Percentiles rank a stretch among this genome's conserved stretches.
These are phyloP conservation scores for Punctoribates punctum DNA, from an alignment of 2,888 invertebrate species.

Conservation along the genomic window DNA sequence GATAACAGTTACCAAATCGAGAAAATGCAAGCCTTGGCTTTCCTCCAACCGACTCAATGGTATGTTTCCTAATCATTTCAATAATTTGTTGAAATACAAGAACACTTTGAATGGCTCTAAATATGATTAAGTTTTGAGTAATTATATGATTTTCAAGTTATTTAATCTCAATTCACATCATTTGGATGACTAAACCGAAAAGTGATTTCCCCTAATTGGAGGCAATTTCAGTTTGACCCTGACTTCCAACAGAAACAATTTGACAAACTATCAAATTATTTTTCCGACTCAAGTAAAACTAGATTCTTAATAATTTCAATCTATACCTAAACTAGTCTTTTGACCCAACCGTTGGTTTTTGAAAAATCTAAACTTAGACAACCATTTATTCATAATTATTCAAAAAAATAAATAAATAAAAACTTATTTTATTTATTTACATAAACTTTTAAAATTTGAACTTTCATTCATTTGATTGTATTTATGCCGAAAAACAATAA, in stretches of 20 bases:
- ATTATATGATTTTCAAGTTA: too few species aligned
- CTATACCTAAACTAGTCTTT: too few species aligned
- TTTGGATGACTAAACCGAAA: not conserved
- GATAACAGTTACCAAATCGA: constrained; percentile 47
- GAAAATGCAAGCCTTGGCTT: constrained; percentile 46
- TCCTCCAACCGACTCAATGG: constrained; percentile 45
- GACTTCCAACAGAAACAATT: not conserved
- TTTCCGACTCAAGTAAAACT: not conserved
- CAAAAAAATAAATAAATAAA: too few species aligned
- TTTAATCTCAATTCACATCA: not conserved
- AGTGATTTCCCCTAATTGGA: not conserved
- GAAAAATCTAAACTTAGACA: too few species aligned
- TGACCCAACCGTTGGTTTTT: too few species aligned
- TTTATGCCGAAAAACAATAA: too few species aligned
- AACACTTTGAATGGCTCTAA: constrained; percentile 35
- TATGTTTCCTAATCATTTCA: constrained; percentile 31
- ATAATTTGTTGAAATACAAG: not conserved
- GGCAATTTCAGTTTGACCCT: not conserved
- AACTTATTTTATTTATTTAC: too few species aligned
- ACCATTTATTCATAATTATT: too few species aligned
- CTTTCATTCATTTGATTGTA: too few species aligned
- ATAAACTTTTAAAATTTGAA: too few species aligned
- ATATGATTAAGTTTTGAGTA: too few species aligned
- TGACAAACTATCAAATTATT: not conserved
- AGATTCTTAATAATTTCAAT: too few species aligned